Base-by-base conservation (phyloP, 2,797 vertebrate species). In the Emydoidea blandingii region DNA sequence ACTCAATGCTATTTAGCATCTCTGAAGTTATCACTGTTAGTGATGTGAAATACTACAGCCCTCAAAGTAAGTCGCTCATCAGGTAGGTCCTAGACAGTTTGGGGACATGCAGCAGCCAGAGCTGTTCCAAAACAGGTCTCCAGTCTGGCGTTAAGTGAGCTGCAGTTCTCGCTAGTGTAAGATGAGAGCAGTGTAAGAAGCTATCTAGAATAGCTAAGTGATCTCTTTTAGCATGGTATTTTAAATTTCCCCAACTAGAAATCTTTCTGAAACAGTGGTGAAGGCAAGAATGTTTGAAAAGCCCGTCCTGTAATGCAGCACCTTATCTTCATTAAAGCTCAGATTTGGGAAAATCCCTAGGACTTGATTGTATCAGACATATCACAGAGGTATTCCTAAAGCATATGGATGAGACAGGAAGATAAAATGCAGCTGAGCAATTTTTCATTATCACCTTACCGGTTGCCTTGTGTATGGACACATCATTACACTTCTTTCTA, bases 191-290 rank as follows among this genome's bases (percentile, higher is more conserved):
- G 34, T 65, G 4, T n/a, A n/a, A 65, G 62, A n/a, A n/a, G 59
- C 59, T 34, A 34, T n/a, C n/a, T n/a, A 65, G 62, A 65, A 31
- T 5, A n/a, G 34, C 34, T 18, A n/a, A 5, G 18, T 29, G 27
- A 57, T 29, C 27, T 57, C 56, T 57, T 29, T 57, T 57, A 14
- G 12, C 34, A n/a, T 65, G 34, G 8, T 31, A n/a, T n/a, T 65
- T 65, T 65, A 18, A 54, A 37, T 54, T 27, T 25, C 79, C 79
- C 4, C 50, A 12, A 4, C 12, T 23, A n/a, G 19, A 79, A n/a
- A 34, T 62, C 29, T 62, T 31, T 5, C 21, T 23, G 49, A 91
- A 86, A 65, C 0, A 37, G n/a, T 57, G 87, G 84, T 0, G 0
- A 85, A 85, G 18, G 56, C 49, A 86, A 91, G 0, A 0, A 27